Conservation (phyloP, 2,888 invertebrate genomes). For the Beris morrisii region DNA sequence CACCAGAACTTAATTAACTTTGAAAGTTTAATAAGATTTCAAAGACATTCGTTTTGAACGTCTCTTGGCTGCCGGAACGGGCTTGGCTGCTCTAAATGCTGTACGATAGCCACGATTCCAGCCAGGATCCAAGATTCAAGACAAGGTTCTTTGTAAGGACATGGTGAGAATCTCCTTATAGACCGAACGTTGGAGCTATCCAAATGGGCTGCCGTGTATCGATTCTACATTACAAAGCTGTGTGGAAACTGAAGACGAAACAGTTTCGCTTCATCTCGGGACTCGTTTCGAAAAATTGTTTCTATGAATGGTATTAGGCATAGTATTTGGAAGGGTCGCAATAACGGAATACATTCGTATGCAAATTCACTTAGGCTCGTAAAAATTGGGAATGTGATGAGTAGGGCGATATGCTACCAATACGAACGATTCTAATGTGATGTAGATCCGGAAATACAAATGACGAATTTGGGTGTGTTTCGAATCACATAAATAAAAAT, state of each 20-base stretch:
- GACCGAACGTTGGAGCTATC: not conserved
- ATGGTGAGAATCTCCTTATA: too few relatives aligned
- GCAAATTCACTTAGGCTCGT: conserved; percentile 19
- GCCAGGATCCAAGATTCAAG: not conserved
- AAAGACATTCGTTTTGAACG: conserved; percentile 10
- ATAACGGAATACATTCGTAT: conserved; percentile 5
- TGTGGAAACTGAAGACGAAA: not conserved
- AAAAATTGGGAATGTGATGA: conserved; percentile 3
- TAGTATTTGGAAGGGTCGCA: not conserved
- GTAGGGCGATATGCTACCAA: not conserved
- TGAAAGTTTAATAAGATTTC: conserved; percentile 32
- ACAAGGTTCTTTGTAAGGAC: too few relatives aligned
- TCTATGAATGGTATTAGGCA: not conserved
- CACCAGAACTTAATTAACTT: conserved; percentile 32
- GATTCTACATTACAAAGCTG: not conserved
- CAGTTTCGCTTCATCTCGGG: not conserved
- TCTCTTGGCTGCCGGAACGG: not conserved
- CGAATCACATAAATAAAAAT: too few relatives aligned
- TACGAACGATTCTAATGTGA: not conserved
- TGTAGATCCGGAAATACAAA: too few relatives aligned
- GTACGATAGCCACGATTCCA: not conserved
- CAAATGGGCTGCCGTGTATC: not conserved
- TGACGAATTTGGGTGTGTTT: too few relatives aligned
- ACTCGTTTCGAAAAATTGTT: not conserved
- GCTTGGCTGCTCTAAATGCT: not conserved